Conservation (phyloP, 2,888 invertebrate species). For the Apamea crenata region DNA sequence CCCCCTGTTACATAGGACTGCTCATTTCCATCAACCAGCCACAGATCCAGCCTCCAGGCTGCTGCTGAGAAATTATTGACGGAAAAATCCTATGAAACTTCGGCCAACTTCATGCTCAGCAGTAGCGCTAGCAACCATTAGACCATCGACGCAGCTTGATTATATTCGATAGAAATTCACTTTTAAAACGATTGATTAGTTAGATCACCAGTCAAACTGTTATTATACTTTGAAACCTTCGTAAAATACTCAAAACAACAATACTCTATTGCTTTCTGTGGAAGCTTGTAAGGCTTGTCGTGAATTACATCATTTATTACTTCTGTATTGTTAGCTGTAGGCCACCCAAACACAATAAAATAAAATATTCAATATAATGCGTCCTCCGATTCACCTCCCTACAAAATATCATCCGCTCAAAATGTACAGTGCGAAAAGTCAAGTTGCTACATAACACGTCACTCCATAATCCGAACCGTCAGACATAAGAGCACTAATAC, state of each 20-base stretch:
- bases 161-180: neutral
- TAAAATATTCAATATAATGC: neutral
- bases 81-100: neutral
- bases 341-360: no score
- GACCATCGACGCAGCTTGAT: neutral
- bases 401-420: neutral
- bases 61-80: neutral
- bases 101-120: neutral
- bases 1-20: no score
- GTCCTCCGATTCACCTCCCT: neutral
- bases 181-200: neutral
- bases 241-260: neutral
- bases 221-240: neutral
- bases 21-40: neutral
- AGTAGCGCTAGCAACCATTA: neutral
- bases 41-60: neutral
- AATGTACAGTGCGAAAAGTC: constrained; percentile 6
- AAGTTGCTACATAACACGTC: constrained; percentile 18
- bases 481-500: constrained; percentile 70
- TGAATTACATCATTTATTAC: no score
- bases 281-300: no score
- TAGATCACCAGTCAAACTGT: neutral
- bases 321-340: no score
- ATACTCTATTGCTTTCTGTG: no score
- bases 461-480: constrained; percentile 49